These are phyloP conservation scores for Piprites chloris DNA, from an alignment of 2,113 vertebrate species.

Conservation along the genomic window DNA sequence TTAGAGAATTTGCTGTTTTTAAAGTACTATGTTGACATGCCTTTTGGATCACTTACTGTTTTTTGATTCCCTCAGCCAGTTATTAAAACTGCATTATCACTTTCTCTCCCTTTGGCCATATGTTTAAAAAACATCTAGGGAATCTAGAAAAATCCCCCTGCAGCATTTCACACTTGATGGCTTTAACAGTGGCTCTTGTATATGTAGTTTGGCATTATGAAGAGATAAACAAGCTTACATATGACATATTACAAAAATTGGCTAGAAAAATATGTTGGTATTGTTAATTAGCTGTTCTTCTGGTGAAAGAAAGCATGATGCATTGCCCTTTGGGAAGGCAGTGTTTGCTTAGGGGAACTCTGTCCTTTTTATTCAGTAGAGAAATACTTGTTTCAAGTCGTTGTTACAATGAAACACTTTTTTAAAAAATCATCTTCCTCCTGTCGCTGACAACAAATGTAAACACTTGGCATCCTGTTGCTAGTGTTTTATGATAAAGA, in stretches of 20 bases:
- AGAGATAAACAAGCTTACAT: not conserved
- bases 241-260: not conserved
- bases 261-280: not conserved
- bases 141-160: not conserved
- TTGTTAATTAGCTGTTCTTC: not conserved
- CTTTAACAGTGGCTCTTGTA: not conserved
- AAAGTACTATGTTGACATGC: not conserved
- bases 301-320: not conserved
- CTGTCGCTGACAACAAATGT: not conserved
- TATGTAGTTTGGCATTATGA: not conserved
- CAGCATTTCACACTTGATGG: not conserved
- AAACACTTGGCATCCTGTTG: not conserved
- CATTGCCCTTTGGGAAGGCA: not conserved
- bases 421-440: not conserved
- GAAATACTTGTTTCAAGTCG: not conserved
- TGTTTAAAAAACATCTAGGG: not conserved
- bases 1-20: not conserved
- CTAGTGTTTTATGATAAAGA: not conserved
- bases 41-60: not conserved
- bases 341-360: not conserved
- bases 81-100: not conserved
- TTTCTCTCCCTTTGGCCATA: not conserved
- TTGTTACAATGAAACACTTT: not conserved
- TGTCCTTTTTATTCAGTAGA: not conserved
- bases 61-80: not conserved